Percentiles rank a stretch among this genome's conserved stretches.
phyloP scores from a whole-genome alignment of 2,113 vertebrate genomes.

The Siniperca knerii region DNA sequence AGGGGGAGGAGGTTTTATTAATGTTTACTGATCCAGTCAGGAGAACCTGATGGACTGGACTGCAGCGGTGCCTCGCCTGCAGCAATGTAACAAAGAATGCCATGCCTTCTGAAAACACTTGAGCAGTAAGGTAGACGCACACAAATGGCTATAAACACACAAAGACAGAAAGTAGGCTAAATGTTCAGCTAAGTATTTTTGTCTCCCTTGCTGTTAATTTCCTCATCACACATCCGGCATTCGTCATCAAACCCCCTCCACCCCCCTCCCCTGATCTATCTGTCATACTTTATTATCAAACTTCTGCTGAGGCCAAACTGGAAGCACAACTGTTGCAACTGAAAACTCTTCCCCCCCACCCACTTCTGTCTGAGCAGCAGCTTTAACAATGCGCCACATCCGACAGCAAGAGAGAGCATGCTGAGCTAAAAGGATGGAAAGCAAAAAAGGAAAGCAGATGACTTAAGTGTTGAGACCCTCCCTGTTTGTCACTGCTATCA shows the following conservation, averaged over 20 bases:
- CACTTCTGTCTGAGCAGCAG: constrained; percentile 31
- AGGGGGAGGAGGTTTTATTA: constrained; percentile 64
- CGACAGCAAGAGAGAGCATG: constrained; percentile 19
- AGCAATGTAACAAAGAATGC: constrained; percentile 63
- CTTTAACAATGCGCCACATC: constrained; percentile 6
- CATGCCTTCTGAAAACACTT: constrained; percentile 46
- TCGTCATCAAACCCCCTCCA: constrained; percentile 41
- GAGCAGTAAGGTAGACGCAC: constrained; percentile 7
- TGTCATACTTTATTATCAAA: constrained; percentile 63
- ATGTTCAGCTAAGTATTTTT: constrained; percentile 65
- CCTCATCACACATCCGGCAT: constrained; percentile 73
- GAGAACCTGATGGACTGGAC: constrained; percentile 84
- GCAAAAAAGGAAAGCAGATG: constrained; percentile 12
- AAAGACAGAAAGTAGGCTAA: neutral
- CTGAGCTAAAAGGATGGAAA: constrained; percentile 10
- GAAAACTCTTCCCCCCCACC: constrained; percentile 26
- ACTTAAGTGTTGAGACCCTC: constrained; percentile 43
- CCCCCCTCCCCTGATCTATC: constrained; percentile 8
- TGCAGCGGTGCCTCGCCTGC: constrained; percentile 57
- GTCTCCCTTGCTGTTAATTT: constrained; percentile 67
- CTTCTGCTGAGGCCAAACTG: constrained; percentile 58
- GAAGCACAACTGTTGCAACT: constrained; percentile 52
- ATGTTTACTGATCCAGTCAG: constrained; percentile 79
- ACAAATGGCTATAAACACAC: constrained; percentile 21
- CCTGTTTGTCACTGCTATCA: constrained; percentile 29